phyloP scores from a whole-genome alignment of 2,888 invertebrate genomes.

The Sinotaia quadrata region DNA sequence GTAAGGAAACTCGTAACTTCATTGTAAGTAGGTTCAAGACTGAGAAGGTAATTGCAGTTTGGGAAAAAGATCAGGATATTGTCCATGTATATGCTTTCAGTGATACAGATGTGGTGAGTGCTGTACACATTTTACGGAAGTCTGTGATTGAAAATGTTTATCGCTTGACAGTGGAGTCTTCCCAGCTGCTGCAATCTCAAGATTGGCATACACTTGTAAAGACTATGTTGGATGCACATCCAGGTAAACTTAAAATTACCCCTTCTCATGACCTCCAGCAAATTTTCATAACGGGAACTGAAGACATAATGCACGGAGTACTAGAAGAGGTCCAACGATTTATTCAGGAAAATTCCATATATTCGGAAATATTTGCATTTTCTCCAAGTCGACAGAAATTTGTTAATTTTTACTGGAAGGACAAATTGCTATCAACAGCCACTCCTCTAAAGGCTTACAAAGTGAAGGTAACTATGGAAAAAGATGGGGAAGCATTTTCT shows the following conservation, averaged over 20 bases:
- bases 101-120: conserved; percentile 4
- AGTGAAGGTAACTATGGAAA: neutral
- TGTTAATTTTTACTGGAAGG: conserved; percentile 31
- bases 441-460: neutral
- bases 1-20: conserved; percentile 13
- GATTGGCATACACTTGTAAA: conserved; percentile 2
- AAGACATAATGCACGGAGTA: conserved; percentile 15
- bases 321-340: conserved; percentile 33
- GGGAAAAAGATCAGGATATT: conserved; percentile 10
- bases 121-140: conserved; percentile 18
- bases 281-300: conserved; percentile 10
- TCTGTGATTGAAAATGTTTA: conserved; percentile 12
- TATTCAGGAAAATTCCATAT: conserved; percentile 34
- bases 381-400: conserved; percentile 29
- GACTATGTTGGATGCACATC: neutral
- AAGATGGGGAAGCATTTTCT: neutral
- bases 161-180: conserved; percentile 5
- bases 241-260: conserved; percentile 26
- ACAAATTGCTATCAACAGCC: conserved; percentile 30
- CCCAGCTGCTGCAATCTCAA: neutral
- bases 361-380: conserved; percentile 22
- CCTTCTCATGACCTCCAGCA: neutral
- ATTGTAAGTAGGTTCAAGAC: conserved; percentile 18
- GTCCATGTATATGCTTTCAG: neutral
- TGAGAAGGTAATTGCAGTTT: conserved; percentile 16